Evolutionary conservation across 2,888 invertebrate species (phyloP), one percentile per base, ranked within the genome.

Genomic region (Tyria jacobaeae): DNA sequence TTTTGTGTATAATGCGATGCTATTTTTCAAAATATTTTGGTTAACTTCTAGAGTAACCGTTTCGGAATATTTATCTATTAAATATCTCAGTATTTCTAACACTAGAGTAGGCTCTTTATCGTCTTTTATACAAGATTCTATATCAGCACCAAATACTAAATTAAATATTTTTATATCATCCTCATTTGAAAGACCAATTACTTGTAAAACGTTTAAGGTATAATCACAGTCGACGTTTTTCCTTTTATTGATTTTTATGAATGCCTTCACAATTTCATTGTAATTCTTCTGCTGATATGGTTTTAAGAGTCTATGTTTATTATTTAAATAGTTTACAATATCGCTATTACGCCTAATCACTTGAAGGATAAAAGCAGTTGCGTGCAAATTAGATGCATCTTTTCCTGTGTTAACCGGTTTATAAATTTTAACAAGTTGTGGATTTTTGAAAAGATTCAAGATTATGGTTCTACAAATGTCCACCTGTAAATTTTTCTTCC

Each of bases 261-360:
- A 86, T 0, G 91, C 88, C 75, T 87, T 89, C 2, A 87, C 80
- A 7, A 95, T 82, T 72, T 94, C 89, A 61, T 79, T 79, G 51
- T 94, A 89, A 66, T 95, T 93, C 80, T 95, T 96, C 62, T 93
- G 89, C 76, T 93, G 94, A 72, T 94, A 96, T 2, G 94, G 89
- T 57, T 88, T 87, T 21, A 95, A 81, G 64, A 94, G 77, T 52
- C 78, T 86, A 64, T 86, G 80, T 68, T 85, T 90, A 15, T 73
- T 81, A 65, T 88, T 82, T 56, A 91, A 82, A 78, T 86, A 83
- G n/a, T 76, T 81, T 5, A 92, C 70, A 1, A 89, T 83, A 58
- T 90, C 89, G 63, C 70, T 75, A 64, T 91, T 79, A 37, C 85
- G 67, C 27, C 64, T 76, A 25, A 92, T 80, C 27, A 91, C 76